These are phyloP conservation scores for Acrossocheilus fasciatus DNA, from an alignment of 2,797 vertebrate species.

Conservation along the genomic window DNA sequence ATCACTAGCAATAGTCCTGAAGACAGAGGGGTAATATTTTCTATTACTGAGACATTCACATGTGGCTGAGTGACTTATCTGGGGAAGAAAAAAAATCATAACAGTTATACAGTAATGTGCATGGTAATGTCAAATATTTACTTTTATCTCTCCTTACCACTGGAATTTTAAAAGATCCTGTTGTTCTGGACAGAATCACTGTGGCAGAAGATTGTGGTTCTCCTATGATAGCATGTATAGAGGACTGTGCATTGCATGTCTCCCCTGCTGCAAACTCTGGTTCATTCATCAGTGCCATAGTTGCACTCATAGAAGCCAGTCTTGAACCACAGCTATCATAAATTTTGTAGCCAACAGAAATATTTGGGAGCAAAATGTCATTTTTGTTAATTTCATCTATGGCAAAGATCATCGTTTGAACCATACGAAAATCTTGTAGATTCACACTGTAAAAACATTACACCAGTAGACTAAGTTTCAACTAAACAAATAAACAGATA, in stretches of 20 bases:
- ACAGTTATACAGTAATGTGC: not conserved
- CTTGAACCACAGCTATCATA: slow-evolving; percentile 79
- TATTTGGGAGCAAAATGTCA: slow-evolving; percentile 71
- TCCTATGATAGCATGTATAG: slow-evolving; percentile 78
- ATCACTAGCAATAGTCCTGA: slow-evolving; percentile 79
- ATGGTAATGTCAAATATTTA: not conserved
- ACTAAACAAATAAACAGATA: not conserved
- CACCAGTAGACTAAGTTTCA: not conserved
- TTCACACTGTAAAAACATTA: slow-evolving; percentile 67
- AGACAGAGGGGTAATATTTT: slow-evolving; percentile 74
- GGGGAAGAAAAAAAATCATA: not conserved
- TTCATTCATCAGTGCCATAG: slow-evolving; percentile 75
- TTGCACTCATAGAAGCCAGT: slow-evolving; percentile 72
- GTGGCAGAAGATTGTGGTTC: slow-evolving; percentile 79
- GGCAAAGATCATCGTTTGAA: slow-evolving; percentile 79
- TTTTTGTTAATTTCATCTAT: slow-evolving; percentile 80
- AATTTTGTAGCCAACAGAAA: slow-evolving; percentile 77
- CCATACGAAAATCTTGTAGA: slow-evolving; percentile 77
- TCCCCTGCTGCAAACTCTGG: slow-evolving; percentile 55
- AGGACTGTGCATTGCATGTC: slow-evolving; percentile 68
- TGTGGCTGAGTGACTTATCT: slow-evolving; percentile 79
- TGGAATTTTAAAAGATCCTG: slow-evolving; percentile 76
- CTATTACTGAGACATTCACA: slow-evolving; percentile 72
- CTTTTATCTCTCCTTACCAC: slow-evolving; percentile 68
- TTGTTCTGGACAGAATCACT: slow-evolving; percentile 73